Conservation (phyloP, 2,888 invertebrate species). For the Tetragonisca angustula region DNA sequence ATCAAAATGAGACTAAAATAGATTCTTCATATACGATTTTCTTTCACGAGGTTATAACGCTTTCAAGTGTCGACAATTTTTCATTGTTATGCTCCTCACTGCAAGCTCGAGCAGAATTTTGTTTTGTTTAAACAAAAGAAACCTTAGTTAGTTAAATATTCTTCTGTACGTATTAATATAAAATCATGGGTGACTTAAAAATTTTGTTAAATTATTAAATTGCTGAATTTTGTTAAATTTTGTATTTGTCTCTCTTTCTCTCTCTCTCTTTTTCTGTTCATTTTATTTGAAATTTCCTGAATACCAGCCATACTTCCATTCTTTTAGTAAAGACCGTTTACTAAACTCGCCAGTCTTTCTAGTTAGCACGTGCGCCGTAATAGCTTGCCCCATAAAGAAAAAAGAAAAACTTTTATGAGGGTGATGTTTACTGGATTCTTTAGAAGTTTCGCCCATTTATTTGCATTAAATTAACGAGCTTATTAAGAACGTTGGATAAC, state of each 20-base stretch:
- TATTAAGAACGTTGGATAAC: not conserved
- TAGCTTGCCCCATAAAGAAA: not conserved
- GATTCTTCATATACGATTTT: too few species aligned
- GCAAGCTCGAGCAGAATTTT: too few species aligned
- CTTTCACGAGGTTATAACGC: too few species aligned
- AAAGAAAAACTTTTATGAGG: not conserved
- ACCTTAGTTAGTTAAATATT: too few species aligned
- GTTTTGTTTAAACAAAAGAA: too few species aligned
- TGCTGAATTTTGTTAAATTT: too few species aligned
- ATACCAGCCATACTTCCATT: not conserved
- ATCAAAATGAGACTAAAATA: too few species aligned
- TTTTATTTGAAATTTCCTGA: not conserved
- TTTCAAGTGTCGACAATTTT: too few species aligned
- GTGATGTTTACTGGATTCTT: not conserved
- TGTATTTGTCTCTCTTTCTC: too few species aligned
- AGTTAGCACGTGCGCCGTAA: not conserved
- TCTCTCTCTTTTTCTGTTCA: not conserved
- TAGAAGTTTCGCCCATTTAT: not conserved
- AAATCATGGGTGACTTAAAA: not conserved
- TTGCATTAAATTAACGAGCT: not conserved
- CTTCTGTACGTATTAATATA: not conserved
- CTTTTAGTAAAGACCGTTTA: not conserved
- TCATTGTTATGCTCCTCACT: too few species aligned
- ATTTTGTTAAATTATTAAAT: too few species aligned
- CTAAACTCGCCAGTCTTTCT: not conserved